Conservation (phyloP, 2,113 vertebrate species). For the Labrus mixtus region DNA sequence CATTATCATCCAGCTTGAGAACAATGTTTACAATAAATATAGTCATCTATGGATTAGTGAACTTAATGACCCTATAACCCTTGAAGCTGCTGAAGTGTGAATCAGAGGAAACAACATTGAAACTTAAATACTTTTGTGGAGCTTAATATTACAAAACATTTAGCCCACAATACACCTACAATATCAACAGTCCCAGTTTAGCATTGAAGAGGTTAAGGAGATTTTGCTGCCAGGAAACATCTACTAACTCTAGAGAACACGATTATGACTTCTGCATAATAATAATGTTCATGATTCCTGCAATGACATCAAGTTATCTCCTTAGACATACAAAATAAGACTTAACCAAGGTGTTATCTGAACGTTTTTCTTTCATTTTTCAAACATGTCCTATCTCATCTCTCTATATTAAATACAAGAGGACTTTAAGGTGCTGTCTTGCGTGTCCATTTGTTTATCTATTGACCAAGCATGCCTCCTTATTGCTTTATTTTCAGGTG, state of each 20-base stretch:
- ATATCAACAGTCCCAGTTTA: background rate
- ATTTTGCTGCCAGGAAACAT: background rate
- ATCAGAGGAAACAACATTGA: background rate
- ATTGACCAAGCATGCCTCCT: constrained; percentile 23
- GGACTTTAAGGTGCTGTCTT: background rate
- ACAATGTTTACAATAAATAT: background rate
- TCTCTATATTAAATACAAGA: too few species aligned
- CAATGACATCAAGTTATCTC: background rate
- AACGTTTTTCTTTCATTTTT: too few species aligned
- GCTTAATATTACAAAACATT: constrained; percentile 7
- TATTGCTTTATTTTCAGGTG: constrained; percentile 33
- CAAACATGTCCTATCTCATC: background rate
- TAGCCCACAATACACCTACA: background rate
- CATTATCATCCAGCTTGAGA: background rate
- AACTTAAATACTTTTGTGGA: constrained; percentile 5
- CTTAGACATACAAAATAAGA: background rate
- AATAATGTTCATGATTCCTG: background rate
- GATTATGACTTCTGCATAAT: background rate
- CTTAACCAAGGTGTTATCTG: too few species aligned
- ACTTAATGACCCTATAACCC: background rate
- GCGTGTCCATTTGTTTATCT: constrained; percentile 16
- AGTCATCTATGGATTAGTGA: background rate
- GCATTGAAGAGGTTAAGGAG: background rate
- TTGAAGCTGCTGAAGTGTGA: background rate
- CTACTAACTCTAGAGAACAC: background rate